Evolutionary conservation across 2,888 invertebrate genomes (phyloP), one percentile per base, ranked within the genome.

Genomic region (Monochamus alternatus): DNA sequence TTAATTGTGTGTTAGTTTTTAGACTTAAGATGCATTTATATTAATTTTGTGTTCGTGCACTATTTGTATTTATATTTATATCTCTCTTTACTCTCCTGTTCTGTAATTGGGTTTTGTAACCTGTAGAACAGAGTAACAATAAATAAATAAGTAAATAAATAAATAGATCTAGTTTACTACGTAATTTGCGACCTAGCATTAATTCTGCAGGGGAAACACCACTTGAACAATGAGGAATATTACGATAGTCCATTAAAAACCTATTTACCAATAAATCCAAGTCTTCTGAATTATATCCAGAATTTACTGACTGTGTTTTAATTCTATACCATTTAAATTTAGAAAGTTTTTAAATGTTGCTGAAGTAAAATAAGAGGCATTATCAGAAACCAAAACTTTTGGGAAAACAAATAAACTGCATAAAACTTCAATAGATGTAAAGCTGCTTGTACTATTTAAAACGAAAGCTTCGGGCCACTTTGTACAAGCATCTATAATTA

Each of bases 131-230:
- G n/a, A n/a, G n/a, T n/a, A n/a, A n/a, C n/a, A n/a, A n/a, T n/a
- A n/a, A n/a, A n/a, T n/a, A n/a, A n/a, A n/a, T n/a, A n/a, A n/a
- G n/a, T n/a, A n/a, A n/a, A n/a, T n/a, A n/a, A n/a, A n/a, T n/a
- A n/a, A n/a, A n/a, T 30, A 74, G 44, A 58, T 74, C 64, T 30
- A 69, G 64, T 65, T 64, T 64, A 38, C 47, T 55, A 44, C 58
- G 5, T 58, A 74, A 69, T 47, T 55, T 62, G 38, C 64, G 43
- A 44, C 74, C 64, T 3, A 74, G 10, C 60, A 74, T 51, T 32
- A 74, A 68, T 68, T 74, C 14, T 43, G 68, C 60, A 4, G 74
- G 74, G 52, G 51, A 55, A 60, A 52, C 38, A 12, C 32, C 60
- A 8, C 58, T 68, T 14, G 68, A 58, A 38, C 38, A 38, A 30